Base-by-base conservation (phyloP, 2,888 invertebrate genomes). In the Eupithecia pulchellata region DNA sequence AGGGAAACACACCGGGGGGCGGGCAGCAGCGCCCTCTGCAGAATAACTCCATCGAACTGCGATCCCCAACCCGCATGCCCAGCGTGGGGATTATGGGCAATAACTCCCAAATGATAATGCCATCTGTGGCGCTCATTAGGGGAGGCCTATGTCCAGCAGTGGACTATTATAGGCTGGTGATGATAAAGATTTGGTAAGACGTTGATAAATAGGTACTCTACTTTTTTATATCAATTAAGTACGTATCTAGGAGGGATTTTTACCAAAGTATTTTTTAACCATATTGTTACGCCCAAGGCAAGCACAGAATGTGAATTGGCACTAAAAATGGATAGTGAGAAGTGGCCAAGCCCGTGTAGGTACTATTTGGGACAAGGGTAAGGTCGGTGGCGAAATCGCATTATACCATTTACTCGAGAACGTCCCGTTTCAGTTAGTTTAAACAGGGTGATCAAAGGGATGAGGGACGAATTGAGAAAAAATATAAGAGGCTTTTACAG, bases 351-450 rank as follows among this genome's bases (percentile, higher is more conserved):
- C 75, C 73, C 75, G 72, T 67, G 71, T 75, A 79, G 61, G 32
- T 60, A 60, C 34, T 61, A 34, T 61, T 80, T 74, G 74, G 78
- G 79, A 79, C 79, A 80, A 81, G 80, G 79, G 78, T 77, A 83
- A 84, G 82, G 81, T 84, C 77, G 72, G 66, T 68, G 75, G 75
- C 61, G 65, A 81, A 82, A 84, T 84, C 78, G 79, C 75, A 73
- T 85, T 84, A 83, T 73, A 78, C 74, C 78, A 79, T 81, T 78
- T 79, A 75, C 73, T 68, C 47, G 52, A 60, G 60, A 66, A 67
- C 64, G 58, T 71, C 57, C 72, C 63, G 64, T 30, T 71, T 67
- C 61, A 55, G 61, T 61, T 62, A 17, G 62, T 42, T 66, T n/a
- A 52, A 11, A 61, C 62, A 61, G 61, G 61, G 32, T 61, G 61